phyloP scores from a whole-genome alignment of 2,797 vertebrate species.

The Gymnoscopelus microlampas region DNA sequence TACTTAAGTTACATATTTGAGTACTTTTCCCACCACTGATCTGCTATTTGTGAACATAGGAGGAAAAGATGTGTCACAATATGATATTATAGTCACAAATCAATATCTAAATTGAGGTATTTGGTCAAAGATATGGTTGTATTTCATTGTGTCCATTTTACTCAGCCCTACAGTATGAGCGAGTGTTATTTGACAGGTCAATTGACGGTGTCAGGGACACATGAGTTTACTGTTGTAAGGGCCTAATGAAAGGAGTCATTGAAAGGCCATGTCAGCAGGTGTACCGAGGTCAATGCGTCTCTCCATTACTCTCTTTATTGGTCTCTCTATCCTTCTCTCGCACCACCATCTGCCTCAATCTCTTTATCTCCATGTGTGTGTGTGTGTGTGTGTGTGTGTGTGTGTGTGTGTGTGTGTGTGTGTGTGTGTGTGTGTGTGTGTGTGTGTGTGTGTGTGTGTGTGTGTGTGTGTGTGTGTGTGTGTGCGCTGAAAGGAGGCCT shows the following conservation, averaged over 20 bases:
- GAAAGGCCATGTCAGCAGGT: constrained; percentile 75
- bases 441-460: constrained; percentile 14
- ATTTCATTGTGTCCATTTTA: too few relatives aligned
- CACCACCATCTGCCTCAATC: background rate
- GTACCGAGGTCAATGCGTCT: constrained; percentile 72
- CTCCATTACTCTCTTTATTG: background rate
- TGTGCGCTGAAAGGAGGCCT: constrained; percentile 48
- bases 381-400: constrained; percentile 21
- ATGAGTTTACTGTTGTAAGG: constrained; percentile 66
- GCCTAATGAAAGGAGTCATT: constrained; percentile 79
- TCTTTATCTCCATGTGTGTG: constrained; percentile 32
- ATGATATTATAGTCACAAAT: too few relatives aligned
- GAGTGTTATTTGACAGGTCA: constrained; percentile 71
- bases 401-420: constrained; percentile 5
- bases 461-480: constrained; percentile 11
- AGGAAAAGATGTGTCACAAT: too few relatives aligned
- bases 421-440: constrained; percentile 15
- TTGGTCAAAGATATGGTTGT: too few relatives aligned
- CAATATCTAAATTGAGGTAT: too few relatives aligned
- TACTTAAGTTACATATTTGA: too few relatives aligned
- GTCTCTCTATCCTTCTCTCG: constrained; percentile 20
- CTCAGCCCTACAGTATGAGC: constrained; percentile 46
- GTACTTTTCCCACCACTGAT: too few relatives aligned
- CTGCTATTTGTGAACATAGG: too few relatives aligned
- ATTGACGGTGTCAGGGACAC: constrained; percentile 64